Percentiles rank a stretch among this genome's conserved stretches.
phyloP scores from a whole-genome alignment of 2,888 invertebrate genomes.

The Lepas anatifera region DNA sequence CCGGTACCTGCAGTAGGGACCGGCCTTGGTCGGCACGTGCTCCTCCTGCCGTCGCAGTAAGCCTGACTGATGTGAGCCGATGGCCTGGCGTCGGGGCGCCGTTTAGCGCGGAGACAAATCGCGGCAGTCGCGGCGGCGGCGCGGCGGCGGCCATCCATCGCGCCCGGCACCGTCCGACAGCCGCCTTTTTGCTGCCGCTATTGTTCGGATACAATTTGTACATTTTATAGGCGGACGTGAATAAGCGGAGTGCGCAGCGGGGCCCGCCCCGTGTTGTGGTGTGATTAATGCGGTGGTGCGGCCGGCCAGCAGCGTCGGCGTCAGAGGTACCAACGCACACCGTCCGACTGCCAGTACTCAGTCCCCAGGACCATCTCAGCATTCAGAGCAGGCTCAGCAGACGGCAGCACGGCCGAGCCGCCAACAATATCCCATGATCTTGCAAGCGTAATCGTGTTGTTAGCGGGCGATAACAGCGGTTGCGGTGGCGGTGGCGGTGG shows the following conservation, averaged over 20 bases:
- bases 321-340: too few species aligned
- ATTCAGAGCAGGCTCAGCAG: too few species aligned
- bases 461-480: too few species aligned
- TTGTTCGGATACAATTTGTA: neutral
- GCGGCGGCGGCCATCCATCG: too few species aligned
- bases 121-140: neutral
- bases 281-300: neutral
- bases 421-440: too few species aligned
- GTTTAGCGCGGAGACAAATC: neutral
- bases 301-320: neutral
- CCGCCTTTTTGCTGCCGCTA: neutral
- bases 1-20: too few species aligned
- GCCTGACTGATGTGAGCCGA: neutral
- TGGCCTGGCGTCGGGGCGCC: neutral
- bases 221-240: neutral
- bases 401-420: too few species aligned
- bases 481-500: too few species aligned
- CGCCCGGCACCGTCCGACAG: too few species aligned
- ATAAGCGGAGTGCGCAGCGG: neutral
- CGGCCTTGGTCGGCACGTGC: conserved; percentile 5
- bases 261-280: neutral
- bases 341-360: too few species aligned
- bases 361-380: too few species aligned
- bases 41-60: neutral
- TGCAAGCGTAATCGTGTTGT: too few species aligned